A percentile compares a stretch with the other conserved stretches of the same genome.
Evolutionary conservation across 1,140 invertebrate species (phyloP).

Genomic region (Leptinotarsa texana): DNA sequence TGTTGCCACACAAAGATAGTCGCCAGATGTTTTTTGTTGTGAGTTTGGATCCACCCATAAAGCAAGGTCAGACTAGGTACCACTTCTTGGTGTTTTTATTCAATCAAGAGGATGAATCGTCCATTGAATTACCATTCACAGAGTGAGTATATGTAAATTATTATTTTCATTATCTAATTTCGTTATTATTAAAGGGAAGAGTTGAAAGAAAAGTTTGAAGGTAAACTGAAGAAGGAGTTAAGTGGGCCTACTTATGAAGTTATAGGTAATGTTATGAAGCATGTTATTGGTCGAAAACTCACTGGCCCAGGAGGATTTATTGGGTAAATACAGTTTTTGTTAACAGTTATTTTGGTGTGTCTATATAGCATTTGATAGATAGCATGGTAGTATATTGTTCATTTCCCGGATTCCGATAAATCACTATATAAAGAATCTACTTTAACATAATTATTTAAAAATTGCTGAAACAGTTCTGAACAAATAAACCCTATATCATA

Average conservation of each 20-base stretch:
- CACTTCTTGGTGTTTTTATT: conserved; percentile 96
- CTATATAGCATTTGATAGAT: too few species aligned
- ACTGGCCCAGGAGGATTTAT: conserved; percentile 92
- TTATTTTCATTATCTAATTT: conserved; percentile 5
- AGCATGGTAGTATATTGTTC: too few species aligned
- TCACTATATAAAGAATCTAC: too few species aligned
- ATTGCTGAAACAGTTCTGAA: too few species aligned
- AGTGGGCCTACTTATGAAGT: conserved; percentile 94
- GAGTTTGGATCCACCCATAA: conserved; percentile 97
- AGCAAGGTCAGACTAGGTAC: conserved; percentile 97
- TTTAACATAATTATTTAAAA: too few species aligned
- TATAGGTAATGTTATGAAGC: conserved; percentile 94
- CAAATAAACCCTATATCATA: too few species aligned
- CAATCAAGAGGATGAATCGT: conserved; percentile 90
- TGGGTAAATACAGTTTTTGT: conserved; percentile 64
- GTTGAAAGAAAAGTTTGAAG: conserved; percentile 92
- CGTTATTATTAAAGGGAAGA: conserved; percentile 71
- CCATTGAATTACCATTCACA: conserved; percentile 88
- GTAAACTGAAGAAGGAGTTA: conserved; percentile 88
- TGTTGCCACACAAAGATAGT: conserved; percentile 97
- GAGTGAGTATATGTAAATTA: conserved; percentile 68
- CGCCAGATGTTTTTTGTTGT: conserved; percentile 99
- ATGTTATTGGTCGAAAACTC: conserved; percentile 91
- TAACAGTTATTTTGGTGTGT: too few species aligned
- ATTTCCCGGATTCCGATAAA: too few species aligned